These are phyloP conservation scores for Indri indri DNA, from an alignment of 2,113 vertebrate genomes.

Conservation along the genomic window DNA sequence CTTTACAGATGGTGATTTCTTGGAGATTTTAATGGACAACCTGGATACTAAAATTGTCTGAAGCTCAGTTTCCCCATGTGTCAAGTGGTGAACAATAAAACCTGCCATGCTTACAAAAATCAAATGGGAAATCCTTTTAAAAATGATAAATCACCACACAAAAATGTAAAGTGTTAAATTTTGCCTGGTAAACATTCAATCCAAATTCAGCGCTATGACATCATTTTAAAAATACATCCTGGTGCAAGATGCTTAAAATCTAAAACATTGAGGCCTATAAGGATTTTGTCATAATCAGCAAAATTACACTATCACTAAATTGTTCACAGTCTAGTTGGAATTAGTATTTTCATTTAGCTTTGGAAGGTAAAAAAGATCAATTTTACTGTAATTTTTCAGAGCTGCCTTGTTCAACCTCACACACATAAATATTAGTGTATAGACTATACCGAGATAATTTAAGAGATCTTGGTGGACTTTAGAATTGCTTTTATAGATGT, in stretches of 20 bases:
- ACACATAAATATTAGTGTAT: background rate
- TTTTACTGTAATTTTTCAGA: background rate
- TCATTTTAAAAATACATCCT: background rate
- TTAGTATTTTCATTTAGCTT: constrained; percentile 30
- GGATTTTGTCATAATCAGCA: background rate
- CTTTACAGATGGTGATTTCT: background rate
- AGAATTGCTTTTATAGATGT: background rate
- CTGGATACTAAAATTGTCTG: background rate
- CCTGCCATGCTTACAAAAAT: background rate
- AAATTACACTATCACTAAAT: background rate
- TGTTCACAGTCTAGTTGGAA: background rate
- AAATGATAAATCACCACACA: background rate
- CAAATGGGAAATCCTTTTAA: background rate
- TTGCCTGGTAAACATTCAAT: background rate
- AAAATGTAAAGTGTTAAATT: background rate
- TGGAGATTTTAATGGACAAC: background rate
- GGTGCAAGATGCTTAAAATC: background rate
- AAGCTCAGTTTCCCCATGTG: background rate
- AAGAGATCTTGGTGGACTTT: background rate
- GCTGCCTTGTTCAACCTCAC: background rate
- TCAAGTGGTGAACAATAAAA: background rate
- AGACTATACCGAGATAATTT: background rate
- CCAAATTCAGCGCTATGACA: background rate
- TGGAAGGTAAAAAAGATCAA: background rate
- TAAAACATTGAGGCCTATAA: background rate